These are phyloP conservation scores for Solea senegalensis DNA, from an alignment of 2,113 vertebrate genomes.

Conservation along the genomic window DNA sequence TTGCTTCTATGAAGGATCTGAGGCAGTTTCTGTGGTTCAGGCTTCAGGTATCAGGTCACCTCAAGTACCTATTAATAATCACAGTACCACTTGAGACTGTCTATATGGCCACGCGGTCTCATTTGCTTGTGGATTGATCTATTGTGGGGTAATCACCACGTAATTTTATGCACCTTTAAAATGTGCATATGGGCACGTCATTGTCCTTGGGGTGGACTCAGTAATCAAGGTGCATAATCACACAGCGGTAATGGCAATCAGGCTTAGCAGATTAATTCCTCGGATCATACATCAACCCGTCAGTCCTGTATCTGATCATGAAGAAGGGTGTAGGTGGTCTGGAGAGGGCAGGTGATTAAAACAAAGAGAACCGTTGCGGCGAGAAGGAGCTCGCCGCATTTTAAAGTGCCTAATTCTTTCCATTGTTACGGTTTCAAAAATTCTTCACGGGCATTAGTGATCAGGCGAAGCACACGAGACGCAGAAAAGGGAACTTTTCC, in stretches of 20 bases:
- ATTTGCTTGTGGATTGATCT: constrained; percentile 74
- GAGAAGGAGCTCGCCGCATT: constrained; percentile 82
- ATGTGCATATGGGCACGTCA: constrained; percentile 72
- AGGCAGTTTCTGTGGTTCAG: constrained; percentile 56
- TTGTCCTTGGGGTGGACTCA: constrained; percentile 80
- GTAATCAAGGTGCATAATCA: constrained; percentile 87
- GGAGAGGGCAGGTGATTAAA: constrained; percentile 86
- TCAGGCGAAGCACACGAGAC: constrained; percentile 52
- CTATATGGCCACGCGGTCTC: constrained; percentile 76
- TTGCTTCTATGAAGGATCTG: constrained; percentile 69
- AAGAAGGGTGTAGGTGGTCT: constrained; percentile 86
- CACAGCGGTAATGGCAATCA: constrained; percentile 83
- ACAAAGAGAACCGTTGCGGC: constrained; percentile 70
- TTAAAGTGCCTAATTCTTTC: constrained; percentile 79
- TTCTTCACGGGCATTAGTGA: constrained; percentile 77
- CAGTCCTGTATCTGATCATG: constrained; percentile 81
- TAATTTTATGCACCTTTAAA: constrained; percentile 84
- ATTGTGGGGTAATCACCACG: constrained; percentile 82
- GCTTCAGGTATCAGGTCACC: constrained; percentile 74
- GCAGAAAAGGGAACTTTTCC: constrained; percentile 54
- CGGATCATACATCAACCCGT: constrained; percentile 72
- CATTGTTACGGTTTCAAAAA: constrained; percentile 69
- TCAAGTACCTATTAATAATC: constrained; percentile 85
- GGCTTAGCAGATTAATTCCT: constrained; percentile 81
- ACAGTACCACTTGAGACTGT: constrained; percentile 82